Conservation (phyloP, 2,797 vertebrate species). For the Enteromius trimaculatus region DNA sequence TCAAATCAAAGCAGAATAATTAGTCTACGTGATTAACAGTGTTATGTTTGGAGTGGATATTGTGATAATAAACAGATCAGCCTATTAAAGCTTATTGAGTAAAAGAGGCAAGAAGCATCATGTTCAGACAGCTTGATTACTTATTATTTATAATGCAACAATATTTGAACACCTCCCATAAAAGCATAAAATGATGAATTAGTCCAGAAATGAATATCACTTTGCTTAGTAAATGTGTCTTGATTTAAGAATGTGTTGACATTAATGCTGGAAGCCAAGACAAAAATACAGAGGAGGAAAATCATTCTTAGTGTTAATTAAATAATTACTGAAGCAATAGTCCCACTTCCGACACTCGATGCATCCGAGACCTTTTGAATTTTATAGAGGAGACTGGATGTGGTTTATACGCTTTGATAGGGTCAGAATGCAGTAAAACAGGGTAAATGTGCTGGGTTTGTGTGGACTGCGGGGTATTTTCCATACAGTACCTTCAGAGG, state of each 20-base stretch:
- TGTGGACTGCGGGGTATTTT: constrained; percentile 41
- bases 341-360: background rate
- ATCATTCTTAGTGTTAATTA: background rate
- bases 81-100: background rate
- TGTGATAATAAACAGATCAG: background rate
- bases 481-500: constrained; percentile 28
- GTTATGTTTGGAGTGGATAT: too few relatives aligned
- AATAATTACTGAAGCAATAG: background rate
- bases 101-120: background rate
- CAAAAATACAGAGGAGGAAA: background rate
- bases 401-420: constrained; percentile 49
- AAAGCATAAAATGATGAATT: too few relatives aligned
- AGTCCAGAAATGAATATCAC: too few relatives aligned
- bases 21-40: background rate
- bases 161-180: background rate
- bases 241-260: background rate
- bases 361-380: background rate
- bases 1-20: constrained; percentile 5
- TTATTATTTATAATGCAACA: background rate
- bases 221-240: background rate
- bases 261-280: background rate
- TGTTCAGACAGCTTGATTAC: background rate
- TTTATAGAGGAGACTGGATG: constrained; percentile 31
- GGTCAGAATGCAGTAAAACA: constrained; percentile 37
- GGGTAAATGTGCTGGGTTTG: constrained; percentile 13